phyloP scores from a whole-genome alignment of 2,888 invertebrate genomes.

The Amphipoea lucens region DNA sequence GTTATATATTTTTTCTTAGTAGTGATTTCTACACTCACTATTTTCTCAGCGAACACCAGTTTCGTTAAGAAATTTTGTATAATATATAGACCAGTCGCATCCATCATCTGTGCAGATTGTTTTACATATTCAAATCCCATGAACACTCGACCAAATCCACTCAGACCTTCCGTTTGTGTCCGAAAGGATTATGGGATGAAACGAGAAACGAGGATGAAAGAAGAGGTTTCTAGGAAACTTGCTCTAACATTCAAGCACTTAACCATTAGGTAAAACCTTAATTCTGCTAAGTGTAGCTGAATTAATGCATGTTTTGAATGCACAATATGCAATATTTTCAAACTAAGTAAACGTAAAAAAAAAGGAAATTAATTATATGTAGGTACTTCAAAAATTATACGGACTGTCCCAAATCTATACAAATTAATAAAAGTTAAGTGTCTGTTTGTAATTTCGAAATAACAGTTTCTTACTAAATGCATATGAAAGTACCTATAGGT shows the following conservation, averaged over 20 bases:
- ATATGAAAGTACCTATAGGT: too few species aligned
- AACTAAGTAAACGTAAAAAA: too few species aligned
- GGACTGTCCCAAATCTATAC: too few species aligned
- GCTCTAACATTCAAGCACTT: not conserved
- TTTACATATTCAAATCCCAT: slow-evolving; percentile 14
- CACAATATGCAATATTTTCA: not conserved
- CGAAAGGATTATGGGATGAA: not conserved
- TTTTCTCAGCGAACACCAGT: not conserved
- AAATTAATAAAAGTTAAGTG: too few species aligned
- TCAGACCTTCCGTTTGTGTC: not conserved
- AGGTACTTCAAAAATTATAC: too few species aligned
- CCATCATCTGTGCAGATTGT: not conserved
- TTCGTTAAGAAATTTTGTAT: not conserved
- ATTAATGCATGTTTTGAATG: not conserved
- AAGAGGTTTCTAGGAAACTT: not conserved
- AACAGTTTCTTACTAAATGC: too few species aligned
- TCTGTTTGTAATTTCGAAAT: too few species aligned
- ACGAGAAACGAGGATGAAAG: not conserved
- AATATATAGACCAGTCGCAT: not conserved
- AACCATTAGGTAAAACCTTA: not conserved
- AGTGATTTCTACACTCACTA: not conserved
- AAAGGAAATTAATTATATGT: too few species aligned
- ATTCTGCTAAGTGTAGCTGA: not conserved
- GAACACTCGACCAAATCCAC: slow-evolving; percentile 3
- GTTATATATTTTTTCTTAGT: not conserved